Percentiles rank a stretch among this genome's conserved stretches.
phyloP scores from a whole-genome alignment of 1,140 invertebrate genomes.

The silkworm (Bombyx mori) region ASM3026992v2 NC_085115.1:15489001-15489500 shows the following conservation, averaged over 20 bases:
- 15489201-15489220: too few species aligned
- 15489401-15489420: background rate
- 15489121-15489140: background rate
- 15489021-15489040: slow-evolving; percentile 61
- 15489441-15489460: too few species aligned
- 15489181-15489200: too few species aligned
- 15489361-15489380: too few species aligned
- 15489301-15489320: too few species aligned
- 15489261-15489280: background rate
- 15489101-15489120: slow-evolving; percentile 26
- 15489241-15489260: too few species aligned
- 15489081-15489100: slow-evolving; percentile 32
- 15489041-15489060: slow-evolving; percentile 60
- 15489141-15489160: background rate
- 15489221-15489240: too few species aligned
- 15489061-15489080: slow-evolving; percentile 37
- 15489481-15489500: background rate
- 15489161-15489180: too few species aligned
- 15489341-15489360: too few species aligned
- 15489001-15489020: slow-evolving; percentile 43
- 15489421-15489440: background rate
- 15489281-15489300: too few species aligned
- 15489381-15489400: too few species aligned
- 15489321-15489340: too few species aligned
- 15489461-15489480: background rate